phyloP scores from a whole-genome alignment of 2,113 vertebrate genomes.

The Trachemys scripta region DNA sequence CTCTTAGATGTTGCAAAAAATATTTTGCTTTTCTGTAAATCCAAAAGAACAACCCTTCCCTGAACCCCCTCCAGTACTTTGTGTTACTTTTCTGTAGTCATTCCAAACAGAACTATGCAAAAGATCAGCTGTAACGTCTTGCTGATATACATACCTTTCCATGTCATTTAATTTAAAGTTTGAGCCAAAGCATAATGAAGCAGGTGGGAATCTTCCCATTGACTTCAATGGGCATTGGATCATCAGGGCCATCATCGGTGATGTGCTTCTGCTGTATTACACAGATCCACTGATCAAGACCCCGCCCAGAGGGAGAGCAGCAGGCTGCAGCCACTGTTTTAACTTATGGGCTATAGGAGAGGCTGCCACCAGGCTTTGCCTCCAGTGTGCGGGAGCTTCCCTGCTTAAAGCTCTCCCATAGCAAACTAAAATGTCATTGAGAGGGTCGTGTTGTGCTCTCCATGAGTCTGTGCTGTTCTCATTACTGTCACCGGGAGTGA shows the following conservation, averaged over 20 bases:
- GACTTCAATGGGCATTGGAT: background rate
- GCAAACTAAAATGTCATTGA: background rate
- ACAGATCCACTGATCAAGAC: background rate
- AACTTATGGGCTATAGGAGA: background rate
- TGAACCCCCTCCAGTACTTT: background rate
- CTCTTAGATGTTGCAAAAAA: background rate
- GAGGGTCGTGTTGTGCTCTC: background rate
- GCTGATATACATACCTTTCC: background rate
- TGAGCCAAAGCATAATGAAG: fast-evolving
- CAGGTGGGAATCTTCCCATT: background rate
- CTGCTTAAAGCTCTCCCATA: background rate
- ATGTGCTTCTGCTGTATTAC: background rate
- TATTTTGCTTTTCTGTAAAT: background rate
- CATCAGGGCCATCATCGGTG: fast-evolving
- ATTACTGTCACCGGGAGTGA: fast-evolving
- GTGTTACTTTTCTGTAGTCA: background rate
- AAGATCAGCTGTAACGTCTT: background rate
- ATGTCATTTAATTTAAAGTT: background rate
- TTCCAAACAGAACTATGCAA: background rate
- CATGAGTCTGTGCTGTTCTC: fast-evolving
- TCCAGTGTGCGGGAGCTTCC: background rate
- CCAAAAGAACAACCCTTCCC: background rate
- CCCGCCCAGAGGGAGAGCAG: background rate
- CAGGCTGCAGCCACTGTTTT: background rate
- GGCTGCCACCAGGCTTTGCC: background rate